A percentile compares a stretch with the other conserved stretches of the same genome.
phyloP scores from a whole-genome alignment of 2,113 vertebrate genomes.

The Oryzias woworae region DNA sequence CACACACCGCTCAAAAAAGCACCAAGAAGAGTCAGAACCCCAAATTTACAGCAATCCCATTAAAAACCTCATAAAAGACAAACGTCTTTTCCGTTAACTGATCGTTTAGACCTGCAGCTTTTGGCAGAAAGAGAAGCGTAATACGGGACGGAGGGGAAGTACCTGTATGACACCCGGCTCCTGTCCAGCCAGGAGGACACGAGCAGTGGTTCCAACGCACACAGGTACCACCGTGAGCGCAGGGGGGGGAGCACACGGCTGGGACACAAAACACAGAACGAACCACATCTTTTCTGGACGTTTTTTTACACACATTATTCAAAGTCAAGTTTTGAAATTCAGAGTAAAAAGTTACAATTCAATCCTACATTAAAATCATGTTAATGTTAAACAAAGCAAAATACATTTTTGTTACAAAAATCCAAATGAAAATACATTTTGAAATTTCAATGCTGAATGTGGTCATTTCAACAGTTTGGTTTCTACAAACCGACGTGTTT shows the following conservation, averaged over 20 bases:
- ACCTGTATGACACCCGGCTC: constrained; percentile 81
- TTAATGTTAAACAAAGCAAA: too few relatives aligned
- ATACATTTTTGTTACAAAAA: too few relatives aligned
- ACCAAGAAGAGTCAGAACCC: neutral
- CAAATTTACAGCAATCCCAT: neutral
- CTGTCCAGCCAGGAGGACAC: constrained; percentile 78
- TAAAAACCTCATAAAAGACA: neutral
- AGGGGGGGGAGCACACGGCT: constrained; percentile 82
- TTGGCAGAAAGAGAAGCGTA: neutral
- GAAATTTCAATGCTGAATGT: too few relatives aligned
- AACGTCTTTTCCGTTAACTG: too few relatives aligned
- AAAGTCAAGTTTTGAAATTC: too few relatives aligned
- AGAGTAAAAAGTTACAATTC: too few relatives aligned
- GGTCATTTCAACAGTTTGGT: too few relatives aligned
- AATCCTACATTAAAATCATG: too few relatives aligned
- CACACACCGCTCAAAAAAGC: constrained; percentile 72
- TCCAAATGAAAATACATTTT: too few relatives aligned
- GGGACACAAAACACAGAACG: constrained; percentile 36
- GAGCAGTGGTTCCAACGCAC: constrained; percentile 81
- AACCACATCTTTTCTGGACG: neutral
- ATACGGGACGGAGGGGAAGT: neutral
- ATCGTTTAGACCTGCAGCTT: neutral
- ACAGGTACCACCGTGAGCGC: constrained; percentile 79
- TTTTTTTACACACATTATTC: too few relatives aligned
- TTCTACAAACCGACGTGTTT: too few relatives aligned